Evolutionary conservation across 2,113 vertebrate genomes (phyloP), one percentile per base, ranked within the genome.

Genomic region (Mormyrus lacerda): DNA sequence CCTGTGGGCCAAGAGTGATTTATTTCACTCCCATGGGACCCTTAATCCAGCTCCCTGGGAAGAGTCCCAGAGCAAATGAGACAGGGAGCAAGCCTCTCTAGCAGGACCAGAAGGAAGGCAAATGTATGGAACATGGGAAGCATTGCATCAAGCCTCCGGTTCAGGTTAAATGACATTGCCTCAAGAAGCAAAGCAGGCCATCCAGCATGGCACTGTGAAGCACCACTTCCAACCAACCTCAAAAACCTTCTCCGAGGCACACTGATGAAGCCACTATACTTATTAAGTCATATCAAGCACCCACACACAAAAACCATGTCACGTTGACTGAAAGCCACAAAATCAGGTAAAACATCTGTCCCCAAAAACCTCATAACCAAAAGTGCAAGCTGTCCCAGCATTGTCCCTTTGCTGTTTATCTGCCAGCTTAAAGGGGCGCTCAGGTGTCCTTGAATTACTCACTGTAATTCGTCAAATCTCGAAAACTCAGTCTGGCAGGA

Each of bases 81-180:
- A 92, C 61, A 53, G 42, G 90, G 31, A 92, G 73, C 83, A 89
- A 92, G 73, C 90, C 89, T 92, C 88, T 92, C 87, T 91, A 92
- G 91, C 86, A 93, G 92, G 91, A 93, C 91, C 92, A 89, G 90
- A 91, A 88, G 65, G 88, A 89, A 94, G 92, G 92, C 90, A 93
- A 93, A n/a, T 44, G 83, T 10, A 42, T 90, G 91, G 91, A 91
- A 92, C 89, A 91, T 92, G 86, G 91, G 92, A 91, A 11, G 88
- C 53, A 76, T 17, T 42, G 73, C 73, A 76, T 17, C 31, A 15
- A n/a, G 42, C 21, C 42, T n/a, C 82, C 15, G 3, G 19, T 21
- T 39, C 79, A 83, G 10, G 13, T 35, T 24, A 44, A 83, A 27
- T 39, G 21, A 84, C n/a, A 24, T 84, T 13, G 3, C 73, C 88